Evolutionary conservation across 2,888 invertebrate genomes (phyloP).

Genomic region (Himalopsyche kuldschensis): DNA sequence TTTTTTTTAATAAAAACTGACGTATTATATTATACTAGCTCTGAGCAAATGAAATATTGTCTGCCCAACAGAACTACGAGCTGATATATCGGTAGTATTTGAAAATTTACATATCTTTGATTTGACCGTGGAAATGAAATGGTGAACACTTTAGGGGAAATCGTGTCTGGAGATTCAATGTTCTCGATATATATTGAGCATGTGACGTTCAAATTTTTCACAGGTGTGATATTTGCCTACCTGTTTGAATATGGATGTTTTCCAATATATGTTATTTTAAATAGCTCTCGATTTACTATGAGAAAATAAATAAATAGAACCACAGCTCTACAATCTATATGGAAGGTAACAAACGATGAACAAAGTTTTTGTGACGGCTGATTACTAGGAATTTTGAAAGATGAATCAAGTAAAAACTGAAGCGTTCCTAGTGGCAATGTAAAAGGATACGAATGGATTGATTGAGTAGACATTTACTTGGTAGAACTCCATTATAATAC

Average conservation of each 20-base stretch:
- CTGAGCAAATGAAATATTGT: conserved; percentile 7
- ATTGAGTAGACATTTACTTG: too few species aligned
- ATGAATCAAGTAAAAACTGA: too few species aligned
- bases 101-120: conserved; percentile 33
- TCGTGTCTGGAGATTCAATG: conserved; percentile 22
- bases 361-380: too few species aligned
- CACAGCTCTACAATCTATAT: too few species aligned
- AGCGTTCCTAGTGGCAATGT: too few species aligned
- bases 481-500: too few species aligned
- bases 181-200: background rate
- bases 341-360: too few species aligned
- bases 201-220: background rate
- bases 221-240: background rate
- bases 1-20: too few species aligned
- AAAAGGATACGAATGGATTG: too few species aligned
- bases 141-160: conserved; percentile 20
- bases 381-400: too few species aligned
- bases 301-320: too few species aligned
- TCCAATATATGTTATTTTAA: background rate
- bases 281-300: too few species aligned
- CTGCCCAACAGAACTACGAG: conserved; percentile 17
- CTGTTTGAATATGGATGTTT: background rate
- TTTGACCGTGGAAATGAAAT: conserved; percentile 23
- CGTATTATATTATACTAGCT: background rate
- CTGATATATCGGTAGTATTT: conserved; percentile 25